phyloP scores from a whole-genome alignment of 2,797 vertebrate species.

The Cirrhinus mrigala region DNA sequence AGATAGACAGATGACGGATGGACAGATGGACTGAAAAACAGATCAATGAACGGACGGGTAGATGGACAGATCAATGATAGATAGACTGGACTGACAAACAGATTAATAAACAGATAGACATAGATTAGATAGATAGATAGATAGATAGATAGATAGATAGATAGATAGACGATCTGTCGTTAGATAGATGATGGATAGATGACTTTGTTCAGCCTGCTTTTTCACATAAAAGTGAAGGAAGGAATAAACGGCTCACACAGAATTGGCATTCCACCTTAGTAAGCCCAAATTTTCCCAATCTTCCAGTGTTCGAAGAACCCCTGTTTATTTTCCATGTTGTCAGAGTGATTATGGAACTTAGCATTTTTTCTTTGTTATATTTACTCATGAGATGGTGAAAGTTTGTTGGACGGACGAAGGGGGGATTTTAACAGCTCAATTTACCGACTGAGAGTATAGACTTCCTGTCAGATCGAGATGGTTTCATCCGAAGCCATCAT shows the following conservation, averaged over 20 bases:
- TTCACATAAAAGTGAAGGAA: conserved; percentile 46
- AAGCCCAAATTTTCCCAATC: conserved; percentile 41
- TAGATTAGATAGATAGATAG: too few relatives aligned
- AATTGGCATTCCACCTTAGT: conserved; percentile 45
- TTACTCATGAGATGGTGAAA: conserved; percentile 61
- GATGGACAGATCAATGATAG: too few relatives aligned
- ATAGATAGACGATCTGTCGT: too few relatives aligned
- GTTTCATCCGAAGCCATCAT: conserved; percentile 64
- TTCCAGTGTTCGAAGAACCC: conserved; percentile 54
- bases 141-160: too few relatives aligned
- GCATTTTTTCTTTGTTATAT: conserved; percentile 60
- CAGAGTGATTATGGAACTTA: conserved; percentile 56
- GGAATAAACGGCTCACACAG: conserved; percentile 46
- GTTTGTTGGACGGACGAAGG: conserved; percentile 51
- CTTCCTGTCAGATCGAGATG: conserved; percentile 57
- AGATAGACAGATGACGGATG: too few relatives aligned
- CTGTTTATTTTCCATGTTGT: conserved; percentile 61
- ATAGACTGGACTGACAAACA: too few relatives aligned
- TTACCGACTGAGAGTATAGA: conserved; percentile 64
- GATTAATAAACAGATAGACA: too few relatives aligned
- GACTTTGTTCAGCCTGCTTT: conserved; percentile 38
- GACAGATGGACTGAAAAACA: too few relatives aligned
- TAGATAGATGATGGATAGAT: not conserved
- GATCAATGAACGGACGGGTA: too few relatives aligned
- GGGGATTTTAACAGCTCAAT: conserved; percentile 69